Evolutionary conservation across 2,888 invertebrate species (phyloP), one percentile per base, ranked within the genome.

Genomic region (Periphyllus acericola): DNA sequence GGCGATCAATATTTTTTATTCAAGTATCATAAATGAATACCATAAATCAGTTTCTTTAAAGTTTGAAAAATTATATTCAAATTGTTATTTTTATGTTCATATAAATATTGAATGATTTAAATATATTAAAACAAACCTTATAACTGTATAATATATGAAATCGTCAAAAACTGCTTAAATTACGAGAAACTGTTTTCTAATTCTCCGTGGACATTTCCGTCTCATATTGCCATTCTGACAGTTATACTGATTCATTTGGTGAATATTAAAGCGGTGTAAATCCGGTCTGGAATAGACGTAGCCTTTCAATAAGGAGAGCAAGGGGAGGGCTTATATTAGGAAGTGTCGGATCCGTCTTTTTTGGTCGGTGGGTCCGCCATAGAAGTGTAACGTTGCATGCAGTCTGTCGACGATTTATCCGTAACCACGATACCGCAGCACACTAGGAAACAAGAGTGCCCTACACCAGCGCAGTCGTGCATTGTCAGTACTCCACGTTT

Each of bases 341-440:
- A 80, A 87, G 46, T 84, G 68, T 81, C 46, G 55, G 66, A 60
- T 52, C 60, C 25, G 66, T 81, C 46, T 80, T 85, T 78, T 84
- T 84, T 83, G 71, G 86, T 86, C 60, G 14, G 40, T 72, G 55
- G 34, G 29, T 74, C 29, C 72, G 79, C 32, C 55, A 79, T 81
- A 74, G 60, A 81, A 80, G 80, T 87, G 87, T 81, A 81, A 34
- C 87, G 81, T 87, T 87, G 87, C 87, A 87, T 81, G 74, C 81
- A 81, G 87, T 86, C 52, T 34, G 85, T 40, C 86, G 79, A 36
- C 87, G 74, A 75, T 87, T 87, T 66, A 72, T 75, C 19, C 80
- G 87, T 74, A 87, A 75, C 81, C 80, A 87, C 81, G 86, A 86
- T 81, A 81, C 86, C 72, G 76, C n/a, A 34, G 52, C 40, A 72